Conservation (phyloP, 2,113 vertebrate species). For the Callorhinus ursinus region DNA sequence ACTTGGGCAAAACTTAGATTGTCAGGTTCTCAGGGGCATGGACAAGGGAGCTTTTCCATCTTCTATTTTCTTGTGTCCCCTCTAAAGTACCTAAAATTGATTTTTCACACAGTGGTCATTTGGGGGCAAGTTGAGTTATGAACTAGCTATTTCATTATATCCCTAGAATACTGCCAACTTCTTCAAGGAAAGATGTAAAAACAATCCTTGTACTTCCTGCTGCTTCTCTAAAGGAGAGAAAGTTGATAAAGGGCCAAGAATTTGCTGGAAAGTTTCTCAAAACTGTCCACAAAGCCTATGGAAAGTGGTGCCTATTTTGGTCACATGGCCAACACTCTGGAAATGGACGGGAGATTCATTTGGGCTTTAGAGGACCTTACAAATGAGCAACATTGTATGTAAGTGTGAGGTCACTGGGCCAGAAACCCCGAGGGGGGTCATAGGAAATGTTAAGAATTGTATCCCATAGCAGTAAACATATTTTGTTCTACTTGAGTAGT, state of each 20-base stretch:
- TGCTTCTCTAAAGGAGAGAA: not conserved
- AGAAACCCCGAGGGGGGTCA: not conserved
- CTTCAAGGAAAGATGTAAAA: slow-evolving; percentile 43
- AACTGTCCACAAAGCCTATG: not conserved
- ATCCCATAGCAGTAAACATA: slow-evolving; percentile 27
- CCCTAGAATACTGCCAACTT: not conserved
- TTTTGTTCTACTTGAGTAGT: slow-evolving; percentile 48
- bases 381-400: slow-evolving; percentile 31
- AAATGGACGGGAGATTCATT: not conserved
- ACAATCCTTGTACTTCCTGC: not conserved
- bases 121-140: slow-evolving; percentile 10
- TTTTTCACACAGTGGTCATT: slow-evolving; percentile 43
- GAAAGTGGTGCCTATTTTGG: slow-evolving; percentile 3
- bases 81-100: slow-evolving; percentile 26
- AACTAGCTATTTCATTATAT: slow-evolving; percentile 45
- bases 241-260: not conserved
- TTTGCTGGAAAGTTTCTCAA: not conserved
- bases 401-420: slow-evolving; percentile 44
- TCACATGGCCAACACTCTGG: not conserved
- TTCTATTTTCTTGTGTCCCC: not conserved
- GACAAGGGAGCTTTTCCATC: not conserved
- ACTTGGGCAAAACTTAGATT: not conserved
- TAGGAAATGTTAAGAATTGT: slow-evolving; percentile 27
- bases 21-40: not conserved
- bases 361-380: not conserved